These are phyloP conservation scores for Anseranas semipalmata DNA, from an alignment of 2,113 vertebrate genomes.

Conservation along the genomic window DNA sequence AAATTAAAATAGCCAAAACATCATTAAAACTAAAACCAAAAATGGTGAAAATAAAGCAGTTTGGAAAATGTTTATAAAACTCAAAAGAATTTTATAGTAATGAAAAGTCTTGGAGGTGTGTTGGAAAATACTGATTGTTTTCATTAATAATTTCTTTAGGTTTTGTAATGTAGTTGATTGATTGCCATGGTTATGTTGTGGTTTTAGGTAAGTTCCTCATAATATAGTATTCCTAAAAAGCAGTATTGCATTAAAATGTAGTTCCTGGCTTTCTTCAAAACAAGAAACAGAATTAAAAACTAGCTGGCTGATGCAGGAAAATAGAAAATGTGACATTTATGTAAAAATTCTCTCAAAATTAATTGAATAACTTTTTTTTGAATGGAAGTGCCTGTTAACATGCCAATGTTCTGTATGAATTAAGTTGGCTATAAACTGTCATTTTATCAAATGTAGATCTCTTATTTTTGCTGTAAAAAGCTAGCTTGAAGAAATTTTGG, in stretches of 20 bases:
- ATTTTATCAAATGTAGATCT: background rate
- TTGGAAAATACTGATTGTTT: constrained; percentile 62
- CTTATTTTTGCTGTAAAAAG: constrained; percentile 10
- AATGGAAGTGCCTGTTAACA: constrained; percentile 34
- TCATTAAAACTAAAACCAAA: constrained; percentile 13
- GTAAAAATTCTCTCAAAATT: background rate
- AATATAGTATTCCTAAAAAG: constrained; percentile 32
- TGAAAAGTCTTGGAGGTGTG: background rate
- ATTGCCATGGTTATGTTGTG: background rate
- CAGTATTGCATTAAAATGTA: constrained; percentile 47
- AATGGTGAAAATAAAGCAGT: constrained; percentile 26
- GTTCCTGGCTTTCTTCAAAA: constrained; percentile 56
- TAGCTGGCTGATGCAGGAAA: constrained; percentile 44
- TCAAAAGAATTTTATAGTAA: constrained; percentile 33
- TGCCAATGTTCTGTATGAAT: background rate
- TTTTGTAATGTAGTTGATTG: constrained; percentile 60
- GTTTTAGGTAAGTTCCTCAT: constrained; percentile 35
- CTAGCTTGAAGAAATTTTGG: background rate
- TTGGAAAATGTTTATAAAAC: constrained; percentile 58
- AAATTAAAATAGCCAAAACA: background rate
- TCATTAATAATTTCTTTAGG: constrained; percentile 63
- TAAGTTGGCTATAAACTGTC: background rate
- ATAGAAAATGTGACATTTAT: constrained; percentile 30
- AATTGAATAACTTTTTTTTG: background rate
- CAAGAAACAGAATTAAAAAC: constrained; percentile 59